Conservation (phyloP, 1,140 invertebrate genomes). For the Venustaconcha ellipsiformis region DNA sequence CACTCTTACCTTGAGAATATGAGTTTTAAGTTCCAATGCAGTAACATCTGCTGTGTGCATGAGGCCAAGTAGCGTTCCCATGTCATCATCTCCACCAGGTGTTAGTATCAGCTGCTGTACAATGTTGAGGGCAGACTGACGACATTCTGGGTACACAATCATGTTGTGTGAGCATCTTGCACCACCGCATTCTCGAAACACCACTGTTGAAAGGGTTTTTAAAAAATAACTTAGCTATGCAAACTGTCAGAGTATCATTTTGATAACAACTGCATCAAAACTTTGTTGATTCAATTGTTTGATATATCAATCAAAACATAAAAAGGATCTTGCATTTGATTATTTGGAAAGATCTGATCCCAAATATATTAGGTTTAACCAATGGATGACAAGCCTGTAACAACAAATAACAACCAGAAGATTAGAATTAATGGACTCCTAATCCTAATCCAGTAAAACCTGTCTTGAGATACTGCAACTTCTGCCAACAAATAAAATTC, state of each 20-base stretch:
- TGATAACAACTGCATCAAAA: too few species aligned
- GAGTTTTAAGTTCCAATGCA: conserved; percentile 86
- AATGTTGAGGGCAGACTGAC: conserved; percentile 82
- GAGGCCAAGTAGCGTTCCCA: conserved; percentile 89
- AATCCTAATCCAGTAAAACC: too few species aligned
- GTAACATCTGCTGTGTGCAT: conserved; percentile 88
- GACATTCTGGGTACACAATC: conserved; percentile 86
- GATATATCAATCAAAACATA: too few species aligned
- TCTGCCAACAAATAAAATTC: too few species aligned
- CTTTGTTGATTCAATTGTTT: too few species aligned
- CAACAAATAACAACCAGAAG: too few species aligned
- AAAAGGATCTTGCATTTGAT: too few species aligned
- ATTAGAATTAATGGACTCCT: too few species aligned
- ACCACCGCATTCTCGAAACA: conserved; percentile 93
- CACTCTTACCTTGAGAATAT: conserved; percentile 83
- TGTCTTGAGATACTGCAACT: too few species aligned
- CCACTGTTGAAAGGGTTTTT: conserved; percentile 64
- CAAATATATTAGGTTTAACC: too few species aligned
- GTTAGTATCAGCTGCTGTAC: conserved; percentile 88
- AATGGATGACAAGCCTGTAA: too few species aligned
- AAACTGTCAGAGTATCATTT: not conserved
- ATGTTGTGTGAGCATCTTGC: conserved; percentile 91
- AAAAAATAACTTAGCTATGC: not conserved
- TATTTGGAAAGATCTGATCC: too few species aligned
- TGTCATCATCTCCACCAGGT: conserved; percentile 93